Evolutionary conservation across 1,140 invertebrate species (phyloP).

Genomic region (Nylanderia fulva): DNA sequence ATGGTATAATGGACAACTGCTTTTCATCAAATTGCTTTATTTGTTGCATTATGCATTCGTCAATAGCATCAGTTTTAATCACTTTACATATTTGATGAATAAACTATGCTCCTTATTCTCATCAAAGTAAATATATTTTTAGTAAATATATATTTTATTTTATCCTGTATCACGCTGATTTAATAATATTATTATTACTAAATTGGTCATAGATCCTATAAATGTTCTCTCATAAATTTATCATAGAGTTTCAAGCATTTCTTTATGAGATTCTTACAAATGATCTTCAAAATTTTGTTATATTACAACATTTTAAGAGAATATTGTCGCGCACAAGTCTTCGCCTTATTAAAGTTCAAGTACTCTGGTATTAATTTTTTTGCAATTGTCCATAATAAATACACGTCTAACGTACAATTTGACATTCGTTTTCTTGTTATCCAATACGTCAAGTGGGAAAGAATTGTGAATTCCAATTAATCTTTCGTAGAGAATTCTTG

Average conservation of each 20-base stretch:
- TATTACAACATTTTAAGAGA: constrained; percentile 99
- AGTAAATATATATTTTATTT: no score
- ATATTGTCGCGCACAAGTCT: constrained; percentile 99
- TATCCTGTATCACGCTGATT: constrained; percentile 98
- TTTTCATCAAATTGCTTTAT: constrained; percentile 99
- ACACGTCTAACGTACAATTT: constrained; percentile 98
- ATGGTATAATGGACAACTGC: constrained; percentile 96
- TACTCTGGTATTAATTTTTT: constrained; percentile 99
- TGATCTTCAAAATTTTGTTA: constrained; percentile 99
- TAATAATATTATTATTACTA: constrained; percentile 99
- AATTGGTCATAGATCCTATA: constrained; percentile 99
- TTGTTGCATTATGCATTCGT: constrained; percentile 99
- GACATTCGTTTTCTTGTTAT: no score
- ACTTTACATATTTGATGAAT: constrained; percentile 99
- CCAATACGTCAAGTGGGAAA: no score
- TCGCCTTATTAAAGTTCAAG: constrained; percentile 98
- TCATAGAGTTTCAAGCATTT: constrained; percentile 99
- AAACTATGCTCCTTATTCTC: constrained; percentile 98
- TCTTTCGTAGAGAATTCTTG: constrained; percentile 99
- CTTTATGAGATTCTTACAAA: constrained; percentile 99
- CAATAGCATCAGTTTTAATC: constrained; percentile 99
- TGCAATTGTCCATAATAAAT: constrained; percentile 99
- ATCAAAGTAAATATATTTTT: constrained; percentile 99
- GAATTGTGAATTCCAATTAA: constrained; percentile 96
- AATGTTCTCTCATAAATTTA: constrained; percentile 96